Percentiles rank a stretch among this genome's conserved stretches.
Conservation (phyloP, 1,140 invertebrate species). For the Polyergus mexicanus region DNA sequence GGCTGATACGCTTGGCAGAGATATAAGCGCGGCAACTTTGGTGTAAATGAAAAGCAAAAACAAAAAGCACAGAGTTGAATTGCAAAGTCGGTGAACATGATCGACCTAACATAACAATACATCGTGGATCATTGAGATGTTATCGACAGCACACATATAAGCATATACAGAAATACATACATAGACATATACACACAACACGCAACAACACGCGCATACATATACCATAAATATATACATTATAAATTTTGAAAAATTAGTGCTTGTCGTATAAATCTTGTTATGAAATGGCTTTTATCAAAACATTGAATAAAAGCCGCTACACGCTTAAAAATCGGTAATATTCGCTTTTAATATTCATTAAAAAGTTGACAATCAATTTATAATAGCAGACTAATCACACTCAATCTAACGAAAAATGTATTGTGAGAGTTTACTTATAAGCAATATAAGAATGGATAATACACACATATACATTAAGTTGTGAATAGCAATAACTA, state of each 20-base stretch:
- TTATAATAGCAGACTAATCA: conserved; percentile 6
- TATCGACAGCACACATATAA: not conserved
- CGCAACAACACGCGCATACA: no score
- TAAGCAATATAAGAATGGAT: not conserved
- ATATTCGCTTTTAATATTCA: not conserved
- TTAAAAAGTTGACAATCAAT: not conserved
- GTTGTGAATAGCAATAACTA: not conserved
- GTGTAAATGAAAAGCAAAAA: conserved; percentile 41
- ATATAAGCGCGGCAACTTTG: conserved; percentile 18
- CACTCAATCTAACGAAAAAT: not conserved
- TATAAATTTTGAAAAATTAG: conserved; percentile 5
- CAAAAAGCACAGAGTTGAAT: not conserved
- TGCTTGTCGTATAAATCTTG: not conserved
- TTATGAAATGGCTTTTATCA: not conserved
- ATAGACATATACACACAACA: no score
- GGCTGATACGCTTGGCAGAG: conserved; percentile 9
- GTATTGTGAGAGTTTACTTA: not conserved
- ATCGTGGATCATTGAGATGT: not conserved
- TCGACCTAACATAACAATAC: not conserved
- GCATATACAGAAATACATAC: no score
- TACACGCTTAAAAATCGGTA: not conserved
- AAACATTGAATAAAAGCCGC: not conserved
- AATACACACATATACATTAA: not conserved
- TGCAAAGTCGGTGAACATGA: not conserved
- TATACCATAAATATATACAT: not conserved